These are phyloP conservation scores for Rallus crepitans DNA, from an alignment of 2,797 vertebrate species.

Conservation along the genomic window DNA sequence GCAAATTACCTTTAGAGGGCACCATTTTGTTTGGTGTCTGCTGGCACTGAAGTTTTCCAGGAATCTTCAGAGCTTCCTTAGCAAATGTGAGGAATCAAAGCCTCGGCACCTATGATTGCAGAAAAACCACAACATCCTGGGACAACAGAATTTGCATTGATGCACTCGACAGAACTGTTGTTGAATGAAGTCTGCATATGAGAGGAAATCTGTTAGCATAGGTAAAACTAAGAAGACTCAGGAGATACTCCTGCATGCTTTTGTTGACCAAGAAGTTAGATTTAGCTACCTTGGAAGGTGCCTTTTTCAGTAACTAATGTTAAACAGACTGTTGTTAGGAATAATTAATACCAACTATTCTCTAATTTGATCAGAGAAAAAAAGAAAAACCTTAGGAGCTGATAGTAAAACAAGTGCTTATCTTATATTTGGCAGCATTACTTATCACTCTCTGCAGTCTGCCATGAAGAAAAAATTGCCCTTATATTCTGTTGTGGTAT, in stretches of 20 bases:
- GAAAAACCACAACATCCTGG: not conserved
- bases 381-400: not conserved
- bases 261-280: not conserved
- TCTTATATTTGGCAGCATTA: not conserved
- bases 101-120: not conserved
- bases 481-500: not conserved
- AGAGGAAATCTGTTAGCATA: not conserved
- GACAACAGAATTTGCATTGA: not conserved
- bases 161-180: not conserved
- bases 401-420: not conserved
- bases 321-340: not conserved
- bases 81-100: not conserved
- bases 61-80: not conserved
- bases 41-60: not conserved
- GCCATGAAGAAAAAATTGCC: not conserved
- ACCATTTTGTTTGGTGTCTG: not conserved
- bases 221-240: not conserved
- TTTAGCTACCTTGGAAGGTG: not conserved
- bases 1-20: constrained; percentile 1
- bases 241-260: not conserved
- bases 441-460: not conserved
- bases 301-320: not conserved
- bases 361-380: not conserved
- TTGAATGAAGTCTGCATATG: not conserved
- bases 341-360: not conserved